Base-by-base conservation (phyloP, 2,113 vertebrate species). In the Lagopus muta region DNA sequence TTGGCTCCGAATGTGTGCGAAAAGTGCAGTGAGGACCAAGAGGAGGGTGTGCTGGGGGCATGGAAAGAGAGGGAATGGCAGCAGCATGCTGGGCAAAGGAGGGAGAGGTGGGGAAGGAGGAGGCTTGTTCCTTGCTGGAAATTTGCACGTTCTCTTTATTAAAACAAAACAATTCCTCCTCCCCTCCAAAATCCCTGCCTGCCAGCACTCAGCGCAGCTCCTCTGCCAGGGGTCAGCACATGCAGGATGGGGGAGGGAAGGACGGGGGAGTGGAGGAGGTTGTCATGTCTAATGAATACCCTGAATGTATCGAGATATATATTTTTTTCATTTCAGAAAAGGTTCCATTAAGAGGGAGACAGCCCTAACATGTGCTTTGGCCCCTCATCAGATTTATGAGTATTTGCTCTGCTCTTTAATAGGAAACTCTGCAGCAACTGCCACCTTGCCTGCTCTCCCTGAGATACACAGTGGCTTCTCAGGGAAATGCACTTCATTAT, bases 331-430 rank as follows among this genome's bases (percentile, higher is more conserved):
- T 96, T 95, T 95, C 86, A 95, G 89, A 92, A 95, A 95, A 97
- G 90, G 93, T 94, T 95, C 95, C 94, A 97, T 95, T 96, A 96
- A 94, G 95, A 96, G 90, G 73, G 95, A 96, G 95, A 96, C 95
- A 97, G 93, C 62, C 84, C 89, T 92, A 95, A 94, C 85, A 84
- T 95, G 93, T 94, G 88, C 92, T 88, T 95, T 96, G 94, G 88
- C 82, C 95, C 95, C 92, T 93, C 81, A 55, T 89, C 89, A 96
- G 90, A 96, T 95, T 96, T 96, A 94, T 94, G 90, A 93, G 91
- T 91, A 93, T 95, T 96, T 91, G 91, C 85, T 96, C 90, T 94
- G 86, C 92, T 95, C 85, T 94, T 92, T 95, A 92, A 95, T 95
- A 93, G 92, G 93, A 90, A 94, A 94, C 91, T 95, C 90, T 92